These are phyloP conservation scores for Halisarca cf. caerulea DNA, from an alignment of 37 sponge, comb jelly and placozoan species.

Conservation along the genomic window DNA sequence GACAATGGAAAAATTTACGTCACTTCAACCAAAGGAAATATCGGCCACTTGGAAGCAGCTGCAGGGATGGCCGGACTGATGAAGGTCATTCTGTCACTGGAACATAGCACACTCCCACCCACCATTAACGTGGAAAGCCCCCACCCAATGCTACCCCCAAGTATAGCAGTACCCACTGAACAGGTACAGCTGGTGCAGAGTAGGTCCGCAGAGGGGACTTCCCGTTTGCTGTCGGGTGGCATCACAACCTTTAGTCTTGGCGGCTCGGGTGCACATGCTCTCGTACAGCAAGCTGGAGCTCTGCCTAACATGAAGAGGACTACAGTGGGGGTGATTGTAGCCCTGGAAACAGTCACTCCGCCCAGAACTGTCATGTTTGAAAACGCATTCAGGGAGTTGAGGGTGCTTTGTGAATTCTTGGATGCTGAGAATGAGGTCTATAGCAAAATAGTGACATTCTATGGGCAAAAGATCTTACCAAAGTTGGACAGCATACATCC, in stretches of 20 bases:
- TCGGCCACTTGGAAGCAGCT: constrained; percentile 73
- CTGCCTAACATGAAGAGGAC: constrained; percentile 35
- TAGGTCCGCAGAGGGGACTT: not conserved
- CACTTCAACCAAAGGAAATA: constrained; percentile 72
- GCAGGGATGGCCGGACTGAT: constrained; percentile 69
- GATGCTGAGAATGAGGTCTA: not conserved
- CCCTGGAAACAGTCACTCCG: not conserved
- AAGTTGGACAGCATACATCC: not conserved
- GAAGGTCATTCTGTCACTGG: constrained; percentile 61
- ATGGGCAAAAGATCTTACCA: not conserved
- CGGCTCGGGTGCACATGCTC: constrained; percentile 33
- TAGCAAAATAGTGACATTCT: not conserved
- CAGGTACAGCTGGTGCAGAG: not conserved
- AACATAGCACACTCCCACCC: constrained; percentile 46
- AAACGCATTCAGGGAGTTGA: constrained; percentile 6
- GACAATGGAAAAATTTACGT: not conserved
- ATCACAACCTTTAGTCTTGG: constrained; percentile 49
- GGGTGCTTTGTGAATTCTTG: not conserved
- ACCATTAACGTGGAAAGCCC: not conserved
- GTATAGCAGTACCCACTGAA: constrained; percentile 21
- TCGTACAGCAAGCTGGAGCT: constrained; percentile 26
- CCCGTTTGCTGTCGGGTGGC: constrained; percentile 1
- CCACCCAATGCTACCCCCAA: not conserved
- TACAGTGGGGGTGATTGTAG: constrained; percentile 24
- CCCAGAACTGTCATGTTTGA: not conserved